Percentiles rank a stretch among this genome's conserved stretches.
phyloP scores from a whole-genome alignment of 2,888 invertebrate genomes.

The Cosmorhoe ocellata region DNA sequence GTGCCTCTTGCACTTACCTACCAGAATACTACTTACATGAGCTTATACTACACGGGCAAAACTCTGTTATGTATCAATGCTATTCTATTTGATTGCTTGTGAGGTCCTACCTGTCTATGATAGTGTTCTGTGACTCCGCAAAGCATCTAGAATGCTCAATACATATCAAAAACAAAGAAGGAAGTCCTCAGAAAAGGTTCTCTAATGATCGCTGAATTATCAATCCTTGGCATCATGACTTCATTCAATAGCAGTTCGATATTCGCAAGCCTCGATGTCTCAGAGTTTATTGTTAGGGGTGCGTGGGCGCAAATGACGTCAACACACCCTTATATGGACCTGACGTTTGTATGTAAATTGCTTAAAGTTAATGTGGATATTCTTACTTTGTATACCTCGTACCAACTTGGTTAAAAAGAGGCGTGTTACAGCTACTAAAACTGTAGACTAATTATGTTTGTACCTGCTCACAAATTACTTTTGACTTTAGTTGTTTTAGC shows the following conservation, averaged over 20 bases:
- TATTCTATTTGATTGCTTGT: too few relatives aligned
- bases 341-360: slow-evolving; percentile 10
- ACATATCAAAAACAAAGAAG: too few relatives aligned
- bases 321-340: slow-evolving; percentile 46
- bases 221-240: not conserved
- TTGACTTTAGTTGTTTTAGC: too few relatives aligned
- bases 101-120: too few relatives aligned
- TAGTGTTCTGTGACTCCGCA: too few relatives aligned
- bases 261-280: slow-evolving; percentile 6
- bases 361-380: slow-evolving; percentile 5
- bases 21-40: not conserved
- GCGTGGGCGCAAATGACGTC: slow-evolving; percentile 53
- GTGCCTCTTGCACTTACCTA: slow-evolving; percentile 9
- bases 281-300: slow-evolving; percentile 6
- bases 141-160: too few relatives aligned
- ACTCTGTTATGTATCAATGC: too few relatives aligned
- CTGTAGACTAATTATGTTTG: too few relatives aligned
- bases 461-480: too few relatives aligned
- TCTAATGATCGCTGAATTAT: too few relatives aligned
- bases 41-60: not conserved
- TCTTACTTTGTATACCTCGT: not conserved
- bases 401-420: not conserved
- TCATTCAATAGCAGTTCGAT: slow-evolving; percentile 12
- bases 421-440: too few relatives aligned
- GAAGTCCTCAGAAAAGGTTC: too few relatives aligned